These are phyloP conservation scores for Coboldia fuscipes DNA, from an alignment of 1,140 invertebrate species.

Conservation along the genomic window DNA sequence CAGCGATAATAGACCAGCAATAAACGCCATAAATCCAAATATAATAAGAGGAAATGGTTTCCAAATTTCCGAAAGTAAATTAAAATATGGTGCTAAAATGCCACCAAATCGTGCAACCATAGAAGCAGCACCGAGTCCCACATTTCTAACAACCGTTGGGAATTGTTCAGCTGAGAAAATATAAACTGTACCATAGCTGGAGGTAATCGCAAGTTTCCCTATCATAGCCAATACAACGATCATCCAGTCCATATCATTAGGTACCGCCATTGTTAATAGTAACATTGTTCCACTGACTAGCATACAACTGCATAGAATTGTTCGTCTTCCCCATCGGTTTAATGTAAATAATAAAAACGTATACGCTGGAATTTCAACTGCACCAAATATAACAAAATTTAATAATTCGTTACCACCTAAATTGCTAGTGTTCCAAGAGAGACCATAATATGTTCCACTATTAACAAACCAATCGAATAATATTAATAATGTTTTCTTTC, in stretches of 20 bases:
- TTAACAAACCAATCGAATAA: slow-evolving; percentile 67
- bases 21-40: slow-evolving; percentile 39
- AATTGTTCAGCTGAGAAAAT: slow-evolving; percentile 66
- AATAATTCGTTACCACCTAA: slow-evolving; percentile 49
- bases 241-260: slow-evolving; percentile 31
- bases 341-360: slow-evolving; percentile 43
- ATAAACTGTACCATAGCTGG: slow-evolving; percentile 59
- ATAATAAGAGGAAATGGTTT: slow-evolving; percentile 44
- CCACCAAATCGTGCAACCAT: slow-evolving; percentile 56
- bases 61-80: slow-evolving; percentile 37
- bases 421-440: slow-evolving; percentile 57
- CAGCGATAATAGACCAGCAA: slow-evolving; percentile 40
- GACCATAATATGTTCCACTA: slow-evolving; percentile 57
- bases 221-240: slow-evolving; percentile 48
- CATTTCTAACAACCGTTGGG: slow-evolving; percentile 61
- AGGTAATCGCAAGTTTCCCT: slow-evolving; percentile 62
- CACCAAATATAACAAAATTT: slow-evolving; percentile 52
- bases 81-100: slow-evolving; percentile 50
- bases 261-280: slow-evolving; percentile 32
- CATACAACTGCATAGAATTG: slow-evolving; percentile 46
- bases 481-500: slow-evolving; percentile 44
- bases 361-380: slow-evolving; percentile 60
- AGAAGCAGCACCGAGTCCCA: slow-evolving; percentile 53
- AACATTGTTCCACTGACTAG: slow-evolving; percentile 38
- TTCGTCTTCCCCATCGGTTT: slow-evolving; percentile 46